Percentiles rank a stretch among this genome's conserved stretches.
These are phyloP conservation scores for Ictidomys tridecemlineatus DNA, from an alignment of 2,113 vertebrate species.

Conservation along the genomic window DNA sequence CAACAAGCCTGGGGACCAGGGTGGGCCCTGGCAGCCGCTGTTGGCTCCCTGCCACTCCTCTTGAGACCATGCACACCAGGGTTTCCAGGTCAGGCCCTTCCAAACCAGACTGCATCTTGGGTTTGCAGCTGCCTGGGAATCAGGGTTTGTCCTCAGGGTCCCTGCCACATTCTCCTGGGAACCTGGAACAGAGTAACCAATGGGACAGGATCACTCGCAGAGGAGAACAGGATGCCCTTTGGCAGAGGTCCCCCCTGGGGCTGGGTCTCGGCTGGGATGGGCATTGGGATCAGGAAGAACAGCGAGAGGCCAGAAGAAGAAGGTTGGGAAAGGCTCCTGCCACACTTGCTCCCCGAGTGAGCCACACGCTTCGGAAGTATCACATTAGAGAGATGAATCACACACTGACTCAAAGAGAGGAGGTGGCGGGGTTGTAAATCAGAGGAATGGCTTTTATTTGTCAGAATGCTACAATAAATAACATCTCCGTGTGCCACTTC, in stretches of 20 bases:
- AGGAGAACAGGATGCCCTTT: not conserved
- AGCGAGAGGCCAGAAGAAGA: not conserved
- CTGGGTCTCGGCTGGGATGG: not conserved
- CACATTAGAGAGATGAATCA: slow-evolving; percentile 66
- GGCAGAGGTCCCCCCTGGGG: not conserved
- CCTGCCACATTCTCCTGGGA: not conserved
- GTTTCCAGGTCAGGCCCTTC: not conserved
- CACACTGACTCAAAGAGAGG: slow-evolving; percentile 65
- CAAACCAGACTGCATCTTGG: not conserved
- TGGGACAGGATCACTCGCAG: not conserved
- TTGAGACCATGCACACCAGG: rapidly evolving
- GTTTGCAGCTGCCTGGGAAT: not conserved
- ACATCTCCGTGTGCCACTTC: slow-evolving; percentile 60
- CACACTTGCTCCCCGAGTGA: not conserved
- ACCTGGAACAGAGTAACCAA: not conserved
- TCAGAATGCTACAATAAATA: slow-evolving; percentile 71
- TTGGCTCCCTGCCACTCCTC: not conserved
- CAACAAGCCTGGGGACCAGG: not conserved
- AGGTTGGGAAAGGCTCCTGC: slow-evolving; percentile 39
- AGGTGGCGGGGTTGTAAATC: slow-evolving; percentile 52
- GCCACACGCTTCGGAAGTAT: slow-evolving; percentile 62
- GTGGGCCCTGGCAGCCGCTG: not conserved
- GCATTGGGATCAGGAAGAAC: not conserved
- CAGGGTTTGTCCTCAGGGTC: not conserved
- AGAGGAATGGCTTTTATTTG: slow-evolving; percentile 72